Base-by-base conservation (phyloP, 2,888 invertebrate genomes). In the Sesia apiformis region DNA sequence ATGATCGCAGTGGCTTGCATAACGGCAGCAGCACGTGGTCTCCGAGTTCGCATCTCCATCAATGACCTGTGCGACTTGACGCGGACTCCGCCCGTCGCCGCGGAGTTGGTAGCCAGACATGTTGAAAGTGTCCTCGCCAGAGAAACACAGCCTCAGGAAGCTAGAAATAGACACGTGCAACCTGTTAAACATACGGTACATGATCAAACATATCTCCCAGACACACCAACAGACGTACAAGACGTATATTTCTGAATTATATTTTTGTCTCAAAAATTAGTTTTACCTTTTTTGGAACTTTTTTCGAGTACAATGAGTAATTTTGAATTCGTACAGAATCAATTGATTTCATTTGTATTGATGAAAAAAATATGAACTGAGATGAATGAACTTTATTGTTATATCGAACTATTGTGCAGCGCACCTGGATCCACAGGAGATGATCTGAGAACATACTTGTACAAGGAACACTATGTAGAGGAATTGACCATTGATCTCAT, bases 1-100 rank as follows among this genome's bases (percentile, higher is more conserved):
- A 70, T 94, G 70, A 91, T 94, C 23, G 94, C 94, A 0, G 91
- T 92, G 5, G 93, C 94, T 4, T 93, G 94, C 70, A 90, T 94
- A 55, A 91, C 92, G 50, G 93, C 94, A 0, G 94, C 94, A 1
- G 91, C 93, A 5, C 90, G 92, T 5, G 94, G 94, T 0, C 68
- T 93, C 56, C 81, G 86, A 6, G 85, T 88, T 49, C 73, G 78
- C 56, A 79, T 88, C 90, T 69, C 90, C 60, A 65, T 87, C 74
- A 75, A 70, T 63, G 84, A 88, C 46, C 70, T 87, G 54, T 87
- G 88, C 63, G 79, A 70, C 46, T 74, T 92, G 65, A 89, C 91
- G 43, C 77, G 85, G 53, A 82, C 90, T 8, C 85, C 90, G 46
- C 80, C 87, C 0, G 81, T 85, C 8, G 85, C 88, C 6, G 89